These are phyloP conservation scores for Ceratina australensis DNA, from an alignment of 1,140 invertebrate genomes.

Conservation along the genomic window DNA sequence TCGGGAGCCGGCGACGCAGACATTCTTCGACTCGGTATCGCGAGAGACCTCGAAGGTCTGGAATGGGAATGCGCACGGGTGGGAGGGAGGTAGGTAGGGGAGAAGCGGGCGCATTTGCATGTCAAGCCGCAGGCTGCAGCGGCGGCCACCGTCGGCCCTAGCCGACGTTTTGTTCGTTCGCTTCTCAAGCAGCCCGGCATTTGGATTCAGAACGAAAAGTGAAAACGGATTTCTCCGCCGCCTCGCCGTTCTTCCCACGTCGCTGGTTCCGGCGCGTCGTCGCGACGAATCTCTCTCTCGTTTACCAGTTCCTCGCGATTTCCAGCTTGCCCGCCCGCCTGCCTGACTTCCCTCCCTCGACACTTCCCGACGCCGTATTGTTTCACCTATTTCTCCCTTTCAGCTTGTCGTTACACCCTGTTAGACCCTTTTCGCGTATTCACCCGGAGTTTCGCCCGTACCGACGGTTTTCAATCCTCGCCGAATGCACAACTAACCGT, in stretches of 20 bases:
- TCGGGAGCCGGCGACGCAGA: constrained; percentile 40
- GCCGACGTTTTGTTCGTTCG: constrained; percentile 62
- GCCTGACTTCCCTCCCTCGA: neutral
- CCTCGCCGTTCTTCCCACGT: constrained; percentile 1
- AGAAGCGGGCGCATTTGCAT: constrained; percentile 66
- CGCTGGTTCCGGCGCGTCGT: constrained; percentile 15
- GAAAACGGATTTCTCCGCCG: constrained; percentile 67
- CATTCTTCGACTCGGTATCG: constrained; percentile 38
- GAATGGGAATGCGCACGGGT: neutral
- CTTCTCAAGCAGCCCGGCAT: constrained; percentile 57
- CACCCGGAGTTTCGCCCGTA: neutral
- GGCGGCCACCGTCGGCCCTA: constrained; percentile 46
- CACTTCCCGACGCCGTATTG: constrained; percentile 19
- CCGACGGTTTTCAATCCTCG: neutral
- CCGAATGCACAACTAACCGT: neutral
- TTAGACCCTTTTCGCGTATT: constrained; percentile 10
- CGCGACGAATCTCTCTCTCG: constrained; percentile 53
- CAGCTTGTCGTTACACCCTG: constrained; percentile 39
- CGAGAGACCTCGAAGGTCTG: neutral
- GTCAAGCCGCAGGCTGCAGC: constrained; percentile 54
- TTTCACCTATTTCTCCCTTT: constrained; percentile 31
- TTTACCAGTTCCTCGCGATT: constrained; percentile 27
- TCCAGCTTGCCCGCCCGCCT: constrained; percentile 30
- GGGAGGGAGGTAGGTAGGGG: no score
- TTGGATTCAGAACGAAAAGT: constrained; percentile 68